phyloP scores from a whole-genome alignment of 1,140 invertebrate species.

The Zaprionus africanus region DNA sequence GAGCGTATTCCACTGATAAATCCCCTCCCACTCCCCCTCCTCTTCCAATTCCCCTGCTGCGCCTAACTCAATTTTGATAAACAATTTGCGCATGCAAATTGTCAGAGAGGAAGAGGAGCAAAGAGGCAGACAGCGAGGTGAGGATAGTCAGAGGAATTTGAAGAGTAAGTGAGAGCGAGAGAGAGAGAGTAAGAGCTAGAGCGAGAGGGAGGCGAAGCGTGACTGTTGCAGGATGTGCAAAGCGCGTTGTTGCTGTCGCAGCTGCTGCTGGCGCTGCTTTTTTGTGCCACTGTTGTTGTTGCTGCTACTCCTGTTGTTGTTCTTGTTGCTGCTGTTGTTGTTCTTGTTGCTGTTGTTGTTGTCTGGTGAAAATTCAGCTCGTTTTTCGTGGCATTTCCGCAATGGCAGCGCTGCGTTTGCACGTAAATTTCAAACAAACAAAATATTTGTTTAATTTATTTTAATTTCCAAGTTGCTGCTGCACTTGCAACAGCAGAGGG shows the following conservation, averaged over 20 bases:
- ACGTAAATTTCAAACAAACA: slow-evolving; percentile 79
- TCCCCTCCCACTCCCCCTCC: not conserved
- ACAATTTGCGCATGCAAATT: slow-evolving; percentile 40
- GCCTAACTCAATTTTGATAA: slow-evolving; percentile 46
- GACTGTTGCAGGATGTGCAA: slow-evolving; percentile 1
- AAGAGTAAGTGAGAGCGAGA: not conserved
- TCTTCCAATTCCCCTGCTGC: too few relatives aligned
- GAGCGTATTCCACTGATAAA: not conserved
- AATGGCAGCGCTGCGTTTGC: slow-evolving; percentile 60
- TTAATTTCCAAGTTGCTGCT: slow-evolving; percentile 74
- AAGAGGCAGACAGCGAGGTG: slow-evolving; percentile 2
- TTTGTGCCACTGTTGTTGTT: slow-evolving; percentile 15
- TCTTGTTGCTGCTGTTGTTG: slow-evolving; percentile 5
- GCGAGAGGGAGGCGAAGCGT: not conserved
- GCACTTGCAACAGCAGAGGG: slow-evolving; percentile 12
- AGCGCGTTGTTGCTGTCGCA: slow-evolving; percentile 1
- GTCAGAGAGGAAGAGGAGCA: slow-evolving; percentile 11
- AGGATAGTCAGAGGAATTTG: not conserved
- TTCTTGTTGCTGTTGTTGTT: slow-evolving; percentile 8
- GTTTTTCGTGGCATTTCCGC: slow-evolving; percentile 59
- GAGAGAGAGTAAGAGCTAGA: too few relatives aligned
- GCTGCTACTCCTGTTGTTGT: slow-evolving; percentile 58
- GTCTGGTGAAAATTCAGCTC: slow-evolving; percentile 5
- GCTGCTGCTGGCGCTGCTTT: not conserved
- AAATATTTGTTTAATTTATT: slow-evolving; percentile 82